Evolutionary conservation across 2,888 invertebrate species (phyloP).

Genomic region (Aspidiotus rigidus): DNA sequence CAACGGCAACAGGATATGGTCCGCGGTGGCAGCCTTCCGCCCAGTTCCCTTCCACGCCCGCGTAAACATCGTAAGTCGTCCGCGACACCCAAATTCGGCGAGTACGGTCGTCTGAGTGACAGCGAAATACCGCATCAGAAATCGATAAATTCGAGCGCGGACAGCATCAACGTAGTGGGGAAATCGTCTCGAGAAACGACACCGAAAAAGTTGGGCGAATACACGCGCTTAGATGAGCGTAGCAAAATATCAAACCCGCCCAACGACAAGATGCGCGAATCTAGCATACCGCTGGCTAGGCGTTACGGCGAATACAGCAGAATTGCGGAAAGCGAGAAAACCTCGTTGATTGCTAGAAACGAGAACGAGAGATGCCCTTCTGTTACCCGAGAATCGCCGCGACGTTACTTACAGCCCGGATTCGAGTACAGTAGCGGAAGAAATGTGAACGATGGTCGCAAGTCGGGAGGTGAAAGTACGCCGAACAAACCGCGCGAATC

Average conservation of each 20-base stretch:
- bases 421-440: conserved; percentile 20
- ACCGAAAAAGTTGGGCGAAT: conserved; percentile 43
- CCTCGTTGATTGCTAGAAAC: conserved; percentile 23
- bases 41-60: conserved; percentile 62
- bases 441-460: conserved; percentile 1
- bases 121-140: conserved; percentile 41
- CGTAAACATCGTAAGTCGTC: conserved; percentile 48
- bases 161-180: conserved; percentile 31
- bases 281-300: conserved; percentile 25
- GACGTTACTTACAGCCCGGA: background rate
- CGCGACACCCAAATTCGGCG: conserved; percentile 44
- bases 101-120: conserved; percentile 57
- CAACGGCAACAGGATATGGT: conserved; percentile 54
- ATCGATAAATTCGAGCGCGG: conserved; percentile 35
- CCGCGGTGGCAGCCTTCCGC: conserved; percentile 55
- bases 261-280: conserved; percentile 35
- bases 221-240: conserved; percentile 43
- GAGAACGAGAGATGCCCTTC: conserved; percentile 39
- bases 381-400: conserved; percentile 45
- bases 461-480: background rate
- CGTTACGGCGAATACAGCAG: conserved; percentile 26
- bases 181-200: conserved; percentile 34
- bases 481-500: conserved; percentile 35
- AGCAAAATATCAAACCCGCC: conserved; percentile 30
- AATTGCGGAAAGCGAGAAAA: conserved; percentile 19